Evolutionary conservation across 2,888 invertebrate genomes (phyloP).

Genomic region (Meteorus colon): DNA sequence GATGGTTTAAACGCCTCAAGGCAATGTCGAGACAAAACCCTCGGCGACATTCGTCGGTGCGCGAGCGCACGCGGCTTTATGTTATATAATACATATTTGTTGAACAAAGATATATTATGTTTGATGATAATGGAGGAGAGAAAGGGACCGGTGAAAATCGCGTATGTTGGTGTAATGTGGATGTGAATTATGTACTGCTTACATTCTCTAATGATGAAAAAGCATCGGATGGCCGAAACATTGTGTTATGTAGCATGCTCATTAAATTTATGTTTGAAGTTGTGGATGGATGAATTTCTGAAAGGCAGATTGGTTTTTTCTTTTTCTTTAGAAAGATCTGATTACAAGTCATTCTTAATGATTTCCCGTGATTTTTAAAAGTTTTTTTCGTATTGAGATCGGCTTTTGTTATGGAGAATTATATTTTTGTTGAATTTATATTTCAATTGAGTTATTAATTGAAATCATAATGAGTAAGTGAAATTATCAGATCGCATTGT

Average conservation of each 20-base stretch:
- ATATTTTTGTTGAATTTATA: too few relatives aligned
- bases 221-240: not conserved
- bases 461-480: not conserved
- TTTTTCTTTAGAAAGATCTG: too few relatives aligned
- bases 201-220: not conserved
- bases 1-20: conserved; percentile 39
- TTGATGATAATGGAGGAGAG: not conserved
- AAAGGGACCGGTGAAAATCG: conserved; percentile 9
- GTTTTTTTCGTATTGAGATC: too few relatives aligned
- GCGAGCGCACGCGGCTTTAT: conserved; percentile 20
- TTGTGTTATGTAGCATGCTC: not conserved
- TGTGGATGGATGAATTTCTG: not conserved
- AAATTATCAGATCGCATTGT: not conserved
- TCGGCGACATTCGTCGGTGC: conserved; percentile 20
- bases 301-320: too few relatives aligned
- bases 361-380: too few relatives aligned
- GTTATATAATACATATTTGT: conserved; percentile 7
- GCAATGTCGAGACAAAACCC: conserved; percentile 37
- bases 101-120: not conserved
- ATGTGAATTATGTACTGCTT: not conserved
- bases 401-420: too few relatives aligned
- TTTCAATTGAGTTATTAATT: too few relatives aligned
- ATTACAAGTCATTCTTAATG: too few relatives aligned
- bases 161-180: not conserved
- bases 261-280: not conserved